A percentile compares a stretch with the other conserved stretches of the same genome.
Conservation (phyloP, 2,888 invertebrate species). For the Nemotelus pantherinus region DNA sequence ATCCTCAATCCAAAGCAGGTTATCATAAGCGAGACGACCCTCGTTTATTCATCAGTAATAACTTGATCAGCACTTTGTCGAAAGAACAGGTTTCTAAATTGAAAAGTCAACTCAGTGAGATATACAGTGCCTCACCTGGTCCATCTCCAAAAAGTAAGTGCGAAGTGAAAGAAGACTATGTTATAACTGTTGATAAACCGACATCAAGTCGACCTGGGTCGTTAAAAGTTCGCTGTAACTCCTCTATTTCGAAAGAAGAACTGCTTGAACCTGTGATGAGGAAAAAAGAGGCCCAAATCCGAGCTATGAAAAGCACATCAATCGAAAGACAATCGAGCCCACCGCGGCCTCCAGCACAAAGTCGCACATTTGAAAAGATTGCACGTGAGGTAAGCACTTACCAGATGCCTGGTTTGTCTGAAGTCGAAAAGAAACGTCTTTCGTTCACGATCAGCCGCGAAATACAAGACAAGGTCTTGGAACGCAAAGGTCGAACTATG, state of each 20-base stretch:
- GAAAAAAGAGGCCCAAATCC: constrained; percentile 57
- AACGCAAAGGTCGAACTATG: constrained; percentile 54
- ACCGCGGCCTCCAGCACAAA: constrained; percentile 44
- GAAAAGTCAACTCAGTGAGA: constrained; percentile 82
- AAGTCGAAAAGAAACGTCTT: constrained; percentile 77
- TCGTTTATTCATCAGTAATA: constrained; percentile 75
- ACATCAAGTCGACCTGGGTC: constrained; percentile 59
- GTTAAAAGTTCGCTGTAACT: constrained; percentile 71
- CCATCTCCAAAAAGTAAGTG: constrained; percentile 62
- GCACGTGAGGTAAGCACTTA: constrained; percentile 57
- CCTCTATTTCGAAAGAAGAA: constrained; percentile 66
- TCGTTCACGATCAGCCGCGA: constrained; percentile 80
- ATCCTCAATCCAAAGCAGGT: constrained; percentile 62
- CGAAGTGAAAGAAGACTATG: constrained; percentile 66
- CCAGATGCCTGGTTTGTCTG: constrained; percentile 60
- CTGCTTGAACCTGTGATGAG: constrained; percentile 60
- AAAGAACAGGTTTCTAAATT: constrained; percentile 84
- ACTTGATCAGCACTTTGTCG: constrained; percentile 84
- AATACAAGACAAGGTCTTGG: constrained; percentile 71
- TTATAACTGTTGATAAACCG: constrained; percentile 69
- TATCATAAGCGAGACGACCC: constrained; percentile 66
- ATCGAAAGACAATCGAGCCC: constrained; percentile 12
- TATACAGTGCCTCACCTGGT: constrained; percentile 71
- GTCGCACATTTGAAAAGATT: constrained; percentile 48
- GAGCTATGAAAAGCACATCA: constrained; percentile 56